phyloP scores from a whole-genome alignment of 2,888 invertebrate genomes.

The Cactoblastis cactorum region DNA sequence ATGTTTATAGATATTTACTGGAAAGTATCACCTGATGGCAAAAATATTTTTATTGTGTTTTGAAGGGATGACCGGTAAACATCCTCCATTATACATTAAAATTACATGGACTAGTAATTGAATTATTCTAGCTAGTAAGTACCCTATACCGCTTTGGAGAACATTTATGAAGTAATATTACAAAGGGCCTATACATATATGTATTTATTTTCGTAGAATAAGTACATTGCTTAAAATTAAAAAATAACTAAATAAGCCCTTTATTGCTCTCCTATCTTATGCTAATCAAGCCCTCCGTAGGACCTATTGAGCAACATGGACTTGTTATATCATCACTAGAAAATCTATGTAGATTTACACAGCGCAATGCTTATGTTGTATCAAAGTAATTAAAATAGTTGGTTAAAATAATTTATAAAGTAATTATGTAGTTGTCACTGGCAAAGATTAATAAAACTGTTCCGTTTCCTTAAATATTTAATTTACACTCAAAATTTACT shows the following conservation, averaged over 20 bases:
- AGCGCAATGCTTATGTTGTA: conserved; percentile 12
- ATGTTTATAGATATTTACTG: no score
- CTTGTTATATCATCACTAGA: conserved; percentile 52
- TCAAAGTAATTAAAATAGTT: not conserved
- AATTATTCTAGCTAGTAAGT: conserved; percentile 78
- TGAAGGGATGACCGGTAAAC: conserved; percentile 49
- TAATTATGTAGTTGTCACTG: not conserved
- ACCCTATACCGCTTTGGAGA: conserved; percentile 78
- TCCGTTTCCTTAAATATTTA: no score
- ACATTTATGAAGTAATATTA: conserved; percentile 51
- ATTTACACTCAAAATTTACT: no score
- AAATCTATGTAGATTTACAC: conserved; percentile 39
- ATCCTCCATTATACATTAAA: conserved; percentile 65
- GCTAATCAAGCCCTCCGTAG: conserved; percentile 59
- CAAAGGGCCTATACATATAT: conserved; percentile 51
- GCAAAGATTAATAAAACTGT: not conserved
- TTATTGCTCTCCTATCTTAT: conserved; percentile 69
- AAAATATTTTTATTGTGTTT: not conserved
- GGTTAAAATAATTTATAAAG: not conserved
- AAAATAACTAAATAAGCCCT: conserved; percentile 46
- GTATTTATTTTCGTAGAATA: conserved; percentile 53
- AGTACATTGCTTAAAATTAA: conserved; percentile 55
- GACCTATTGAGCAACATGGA: conserved; percentile 77
- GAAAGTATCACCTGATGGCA: no score
- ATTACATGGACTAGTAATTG: conserved; percentile 78